These are phyloP conservation scores for Apostichopus japonicus DNA, from an alignment of 35 echinoderm and acorn worm genomes.

Conservation along the genomic window DNA sequence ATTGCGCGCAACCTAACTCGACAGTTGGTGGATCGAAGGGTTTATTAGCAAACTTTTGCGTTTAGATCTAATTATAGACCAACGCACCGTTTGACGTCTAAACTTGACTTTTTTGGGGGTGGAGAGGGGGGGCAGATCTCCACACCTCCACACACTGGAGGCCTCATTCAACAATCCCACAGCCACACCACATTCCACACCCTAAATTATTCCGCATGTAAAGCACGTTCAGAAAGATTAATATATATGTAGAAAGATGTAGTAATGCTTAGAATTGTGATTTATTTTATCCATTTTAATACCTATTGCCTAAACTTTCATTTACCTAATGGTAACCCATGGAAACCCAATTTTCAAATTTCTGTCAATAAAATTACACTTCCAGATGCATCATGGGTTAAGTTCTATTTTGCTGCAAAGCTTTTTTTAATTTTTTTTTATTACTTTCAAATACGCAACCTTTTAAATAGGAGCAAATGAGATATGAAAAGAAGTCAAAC, in stretches of 20 bases:
- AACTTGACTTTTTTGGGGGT: neutral
- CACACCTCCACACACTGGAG: too few relatives aligned
- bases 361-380: neutral
- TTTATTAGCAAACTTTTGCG: neutral
- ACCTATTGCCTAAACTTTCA: too few relatives aligned
- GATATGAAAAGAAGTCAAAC: neutral
- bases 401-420: neutral
- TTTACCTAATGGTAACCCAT: too few relatives aligned
- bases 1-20: neutral
- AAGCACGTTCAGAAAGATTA: too few relatives aligned
- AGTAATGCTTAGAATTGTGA: too few relatives aligned
- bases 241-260: too few relatives aligned
- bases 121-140: neutral
- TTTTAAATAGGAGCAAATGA: neutral
- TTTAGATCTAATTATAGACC: too few relatives aligned
- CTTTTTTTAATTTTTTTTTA: neutral
- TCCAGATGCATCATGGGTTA: neutral
- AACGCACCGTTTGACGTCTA: neutral
- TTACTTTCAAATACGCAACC: neutral
- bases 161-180: too few relatives aligned
- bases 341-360: neutral
- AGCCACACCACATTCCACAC: too few relatives aligned
- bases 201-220: too few relatives aligned
- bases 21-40: neutral
- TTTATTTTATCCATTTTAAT: too few relatives aligned